Base-by-base conservation (phyloP, 1,140 invertebrate genomes). In the Mactra quadrangularis region DNA sequence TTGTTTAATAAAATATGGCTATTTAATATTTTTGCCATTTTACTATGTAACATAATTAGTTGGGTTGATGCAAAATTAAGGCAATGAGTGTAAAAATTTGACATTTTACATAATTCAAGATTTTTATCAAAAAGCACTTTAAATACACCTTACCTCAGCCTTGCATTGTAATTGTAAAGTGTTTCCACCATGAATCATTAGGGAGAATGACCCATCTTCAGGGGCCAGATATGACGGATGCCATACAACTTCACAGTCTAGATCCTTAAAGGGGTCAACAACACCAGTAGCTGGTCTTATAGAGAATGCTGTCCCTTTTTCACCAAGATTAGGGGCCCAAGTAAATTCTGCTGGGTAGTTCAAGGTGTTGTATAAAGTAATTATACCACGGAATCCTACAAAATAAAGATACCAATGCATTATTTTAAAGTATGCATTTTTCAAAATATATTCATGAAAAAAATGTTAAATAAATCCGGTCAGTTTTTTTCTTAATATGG, bases 181-280 rank as follows among this genome's bases (percentile, higher is more conserved):
- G 29, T 85, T 87, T 0, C 92, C 91, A 22, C 90, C 89, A 76
- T 88, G 87, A 33, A 92, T 89, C 74, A 89, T 88, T 1, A 93
- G 89, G 1, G 87, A 87, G 85, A 93, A 93, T 9, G 87, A 86
- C 0, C 92, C 92, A 84, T 92, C 89, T 25, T 92, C 90, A 19
- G 93, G 92, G 7, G 93, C 92, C 45, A 92, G 81, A 83, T 87
- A 93, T 0, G 92, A 92, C 15, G 92, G 92, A 68, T 92, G 91
- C 90, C 92, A 93, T 1, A 93, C 92, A n/a, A 93, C 90, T 74
- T 93, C 93, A 90, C 93, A 93, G 55, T 93, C 92, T 45, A 93
- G 83, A 33, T 92, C 88, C 41, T 87, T 88, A 59, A 87, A 90
- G n/a, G 92, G 83, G 52, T 93, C 91, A 15, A 93, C 91, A 22